phyloP scores from a whole-genome alignment of 2,888 invertebrate genomes.

The Cyclophora punctaria region DNA sequence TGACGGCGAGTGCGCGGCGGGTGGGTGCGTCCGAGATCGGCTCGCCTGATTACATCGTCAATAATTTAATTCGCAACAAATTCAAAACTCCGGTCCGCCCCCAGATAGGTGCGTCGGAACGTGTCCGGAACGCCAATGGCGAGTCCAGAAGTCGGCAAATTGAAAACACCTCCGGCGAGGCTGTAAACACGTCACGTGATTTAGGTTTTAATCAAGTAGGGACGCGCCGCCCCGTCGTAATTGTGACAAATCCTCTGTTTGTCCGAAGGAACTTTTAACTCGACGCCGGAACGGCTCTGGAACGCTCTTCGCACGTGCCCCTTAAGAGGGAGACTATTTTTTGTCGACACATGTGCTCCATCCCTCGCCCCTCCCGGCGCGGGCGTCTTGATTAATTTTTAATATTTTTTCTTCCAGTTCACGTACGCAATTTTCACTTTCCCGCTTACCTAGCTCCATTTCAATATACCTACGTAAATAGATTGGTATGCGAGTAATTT shows the following conservation, averaged over 20 bases:
- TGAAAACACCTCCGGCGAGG: constrained; percentile 73
- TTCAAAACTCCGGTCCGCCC: constrained; percentile 65
- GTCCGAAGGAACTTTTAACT: constrained; percentile 74
- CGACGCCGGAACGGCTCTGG: constrained; percentile 58
- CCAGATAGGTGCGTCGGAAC: constrained; percentile 66
- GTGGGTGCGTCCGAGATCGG: constrained; percentile 39
- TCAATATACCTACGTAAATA: constrained; percentile 12
- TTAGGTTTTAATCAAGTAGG: constrained; percentile 76
- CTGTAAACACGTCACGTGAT: constrained; percentile 76
- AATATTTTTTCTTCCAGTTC: constrained; percentile 74
- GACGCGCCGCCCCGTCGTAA: constrained; percentile 69
- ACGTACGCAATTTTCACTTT: constrained; percentile 75
- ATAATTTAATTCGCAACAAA: constrained; percentile 74
- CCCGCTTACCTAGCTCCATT: constrained; percentile 48
- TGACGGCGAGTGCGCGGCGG: constrained; percentile 39
- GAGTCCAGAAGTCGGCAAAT: constrained; percentile 67
- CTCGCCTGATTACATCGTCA: constrained; percentile 64
- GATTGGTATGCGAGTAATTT: too few relatives aligned
- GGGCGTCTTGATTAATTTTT: constrained; percentile 70
- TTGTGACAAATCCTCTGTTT: constrained; percentile 76
- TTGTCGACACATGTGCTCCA: constrained; percentile 73
- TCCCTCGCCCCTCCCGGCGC: constrained; percentile 27
- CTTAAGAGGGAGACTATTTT: constrained; percentile 61
- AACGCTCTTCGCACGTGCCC: constrained; percentile 70
- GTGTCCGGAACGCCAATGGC: constrained; percentile 72